Evolutionary conservation across 2,888 invertebrate species (phyloP), one percentile per base, ranked within the genome.

Genomic region (Parthenolecanium corni): DNA sequence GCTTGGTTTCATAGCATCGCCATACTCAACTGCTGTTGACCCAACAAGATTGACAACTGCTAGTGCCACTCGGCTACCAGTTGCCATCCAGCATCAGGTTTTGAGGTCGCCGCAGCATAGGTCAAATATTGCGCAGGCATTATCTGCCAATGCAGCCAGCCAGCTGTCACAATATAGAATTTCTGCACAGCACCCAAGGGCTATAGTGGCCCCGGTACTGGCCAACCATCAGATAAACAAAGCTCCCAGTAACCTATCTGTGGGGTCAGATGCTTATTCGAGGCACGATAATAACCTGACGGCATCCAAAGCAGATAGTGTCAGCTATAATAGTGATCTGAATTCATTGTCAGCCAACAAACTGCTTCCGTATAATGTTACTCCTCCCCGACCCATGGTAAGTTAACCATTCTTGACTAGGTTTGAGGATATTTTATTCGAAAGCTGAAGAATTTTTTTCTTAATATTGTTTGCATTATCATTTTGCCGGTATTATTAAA

Each of bases 361-460:
- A 68, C 75, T 91, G 61, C 75, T 92, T 67, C 89, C 91, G 0
- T 91, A 88, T 71, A 90, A 86, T 74, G 86, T 92, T 24, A 91
- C 91, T 51, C 90, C 90, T 44, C 89, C 90, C 3, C 81, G 88
- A 65, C 88, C 88, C 24, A 82, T 86, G 69, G 76, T 76, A 72
- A 20, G 58, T 49, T 46, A 57, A 9, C 12, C 12, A 2, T 23
- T 21, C 5, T n/a, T n/a, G n/a, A n/a, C n/a, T n/a, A n/a, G n/a
- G n/a, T n/a, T n/a, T n/a, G n/a, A n/a, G n/a, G n/a, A n/a, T n/a
- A n/a, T n/a, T n/a, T n/a, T n/a, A n/a, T n/a, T n/a, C n/a, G n/a
- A n/a, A n/a, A n/a, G n/a, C n/a, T n/a, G n/a, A n/a, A n/a, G n/a
- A n/a, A n/a, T n/a, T n/a, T n/a, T n/a, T n/a, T n/a, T n/a, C n/a